These are phyloP conservation scores for Pomacea maculata DNA, from an alignment of 1,140 invertebrate genomes.

Conservation along the genomic window DNA sequence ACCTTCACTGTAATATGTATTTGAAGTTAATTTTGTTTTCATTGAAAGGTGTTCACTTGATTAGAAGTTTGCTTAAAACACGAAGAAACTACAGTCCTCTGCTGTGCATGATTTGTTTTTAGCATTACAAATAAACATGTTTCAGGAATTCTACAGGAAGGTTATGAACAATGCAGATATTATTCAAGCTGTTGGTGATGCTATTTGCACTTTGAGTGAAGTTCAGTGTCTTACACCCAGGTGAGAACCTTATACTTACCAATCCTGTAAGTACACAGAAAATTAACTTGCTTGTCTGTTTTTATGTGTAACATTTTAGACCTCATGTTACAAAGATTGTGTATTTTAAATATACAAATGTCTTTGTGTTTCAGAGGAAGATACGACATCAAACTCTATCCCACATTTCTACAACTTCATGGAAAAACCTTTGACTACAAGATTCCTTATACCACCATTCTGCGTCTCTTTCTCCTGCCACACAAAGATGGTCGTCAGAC, in stretches of 20 bases:
- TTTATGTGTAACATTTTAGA: no score
- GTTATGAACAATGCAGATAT: slow-evolving; percentile 98
- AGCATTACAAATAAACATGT: not conserved
- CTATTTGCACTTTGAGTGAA: slow-evolving; percentile 95
- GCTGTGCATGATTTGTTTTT: no score
- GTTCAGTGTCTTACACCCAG: slow-evolving; percentile 98
- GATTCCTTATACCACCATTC: slow-evolving; percentile 95
- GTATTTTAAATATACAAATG: slow-evolving; percentile 29
- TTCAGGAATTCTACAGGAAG: slow-evolving; percentile 84
- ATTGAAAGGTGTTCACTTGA: no score
- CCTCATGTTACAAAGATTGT: not conserved
- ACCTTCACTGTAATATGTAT: no score
- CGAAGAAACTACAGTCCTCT: no score
- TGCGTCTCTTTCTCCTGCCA: slow-evolving; percentile 92
- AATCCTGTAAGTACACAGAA: no score
- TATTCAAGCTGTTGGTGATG: slow-evolving; percentile 96
- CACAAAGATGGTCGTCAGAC: slow-evolving; percentile 98
- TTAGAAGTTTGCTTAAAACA: no score
- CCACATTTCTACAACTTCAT: slow-evolving; percentile 97
- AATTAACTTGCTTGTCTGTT: no score
- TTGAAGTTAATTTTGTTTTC: no score
- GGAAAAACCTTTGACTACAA: slow-evolving; percentile 99
- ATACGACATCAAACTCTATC: slow-evolving; percentile 99
- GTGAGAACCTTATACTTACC: slow-evolving; percentile 64
- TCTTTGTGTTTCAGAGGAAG: slow-evolving; percentile 82